Evolutionary conservation across 92 coral and sea anemone species (phyloP).

Genomic region (Porites rus): DNA sequence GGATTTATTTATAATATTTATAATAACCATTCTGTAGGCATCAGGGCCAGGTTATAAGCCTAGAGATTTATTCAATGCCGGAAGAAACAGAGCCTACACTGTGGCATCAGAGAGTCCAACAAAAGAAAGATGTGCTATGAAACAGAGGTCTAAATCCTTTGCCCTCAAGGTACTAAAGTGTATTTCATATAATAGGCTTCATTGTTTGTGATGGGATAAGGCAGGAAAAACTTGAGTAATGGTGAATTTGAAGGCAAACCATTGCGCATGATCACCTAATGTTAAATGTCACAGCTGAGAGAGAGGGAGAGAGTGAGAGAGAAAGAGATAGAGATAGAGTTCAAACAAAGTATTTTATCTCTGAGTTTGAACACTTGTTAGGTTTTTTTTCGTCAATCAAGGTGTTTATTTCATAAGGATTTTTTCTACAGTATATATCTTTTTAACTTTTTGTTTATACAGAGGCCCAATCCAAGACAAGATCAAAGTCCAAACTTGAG

Average conservation of each 20-base stretch:
- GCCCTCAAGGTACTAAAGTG: slow-evolving; percentile 82
- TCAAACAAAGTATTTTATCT: too few relatives aligned
- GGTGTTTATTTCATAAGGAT: neutral
- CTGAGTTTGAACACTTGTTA: too few relatives aligned
- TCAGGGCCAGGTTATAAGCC: slow-evolving; percentile 64
- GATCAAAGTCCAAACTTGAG: slow-evolving; percentile 95
- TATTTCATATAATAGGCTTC: neutral
- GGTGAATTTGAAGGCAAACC: too few relatives aligned
- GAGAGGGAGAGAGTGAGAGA: too few relatives aligned
- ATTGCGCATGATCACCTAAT: too few relatives aligned
- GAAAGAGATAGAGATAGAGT: too few relatives aligned
- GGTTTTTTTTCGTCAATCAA: neutral
- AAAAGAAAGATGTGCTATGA: slow-evolving; percentile 46
- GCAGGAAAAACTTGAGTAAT: too few relatives aligned
- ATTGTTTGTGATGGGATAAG: neutral
- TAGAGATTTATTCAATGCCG: slow-evolving; percentile 80
- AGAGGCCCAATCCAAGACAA: slow-evolving; percentile 97
- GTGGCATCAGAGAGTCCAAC: slow-evolving; percentile 69
- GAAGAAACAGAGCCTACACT: slow-evolving; percentile 67
- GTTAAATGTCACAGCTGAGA: too few relatives aligned
- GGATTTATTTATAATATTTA: neutral
- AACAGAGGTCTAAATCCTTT: slow-evolving; percentile 93
- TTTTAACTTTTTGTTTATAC: neutral
- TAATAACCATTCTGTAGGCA: slow-evolving; percentile 11
- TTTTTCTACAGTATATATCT: neutral